These are phyloP conservation scores for Philopedon plagiatum DNA, from an alignment of 2,888 invertebrate species.

Conservation along the genomic window DNA sequence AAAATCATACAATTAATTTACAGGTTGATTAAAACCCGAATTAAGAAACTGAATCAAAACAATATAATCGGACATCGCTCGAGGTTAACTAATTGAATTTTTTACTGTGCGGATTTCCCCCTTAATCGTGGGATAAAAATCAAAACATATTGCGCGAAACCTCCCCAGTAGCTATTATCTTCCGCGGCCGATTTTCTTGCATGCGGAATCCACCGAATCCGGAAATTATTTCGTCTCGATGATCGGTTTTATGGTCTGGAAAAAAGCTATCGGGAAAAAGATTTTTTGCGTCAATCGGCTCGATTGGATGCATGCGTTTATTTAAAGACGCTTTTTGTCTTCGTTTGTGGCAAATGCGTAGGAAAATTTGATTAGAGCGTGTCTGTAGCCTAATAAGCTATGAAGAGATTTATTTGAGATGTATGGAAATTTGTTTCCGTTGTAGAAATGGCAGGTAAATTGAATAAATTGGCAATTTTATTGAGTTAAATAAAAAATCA, in stretches of 20 bases:
- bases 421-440: slow-evolving; percentile 2
- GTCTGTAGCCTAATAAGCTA: slow-evolving; percentile 16
- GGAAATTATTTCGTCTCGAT: slow-evolving; percentile 49
- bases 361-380: slow-evolving; percentile 38
- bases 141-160: slow-evolving; percentile 17
- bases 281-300: slow-evolving; percentile 39
- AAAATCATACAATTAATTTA: no score
- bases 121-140: neutral
- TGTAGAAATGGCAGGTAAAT: neutral
- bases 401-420: slow-evolving; percentile 4
- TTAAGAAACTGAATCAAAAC: neutral
- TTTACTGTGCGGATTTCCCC: no score
- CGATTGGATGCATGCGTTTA: slow-evolving; percentile 34
- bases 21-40: no score
- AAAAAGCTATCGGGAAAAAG: slow-evolving; percentile 43
- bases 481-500: no score
- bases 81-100: no score
- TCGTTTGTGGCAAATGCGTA: slow-evolving; percentile 25
- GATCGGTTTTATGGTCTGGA: slow-evolving; percentile 47
- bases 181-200: slow-evolving; percentile 37
- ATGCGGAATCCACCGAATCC: slow-evolving; percentile 40
- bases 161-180: slow-evolving; percentile 35
- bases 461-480: neutral
- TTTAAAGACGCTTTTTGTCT: slow-evolving; percentile 32
- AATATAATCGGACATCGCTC: no score